Base-by-base conservation (phyloP, 1,140 invertebrate genomes). In the Drosophila teissieri region DNA sequence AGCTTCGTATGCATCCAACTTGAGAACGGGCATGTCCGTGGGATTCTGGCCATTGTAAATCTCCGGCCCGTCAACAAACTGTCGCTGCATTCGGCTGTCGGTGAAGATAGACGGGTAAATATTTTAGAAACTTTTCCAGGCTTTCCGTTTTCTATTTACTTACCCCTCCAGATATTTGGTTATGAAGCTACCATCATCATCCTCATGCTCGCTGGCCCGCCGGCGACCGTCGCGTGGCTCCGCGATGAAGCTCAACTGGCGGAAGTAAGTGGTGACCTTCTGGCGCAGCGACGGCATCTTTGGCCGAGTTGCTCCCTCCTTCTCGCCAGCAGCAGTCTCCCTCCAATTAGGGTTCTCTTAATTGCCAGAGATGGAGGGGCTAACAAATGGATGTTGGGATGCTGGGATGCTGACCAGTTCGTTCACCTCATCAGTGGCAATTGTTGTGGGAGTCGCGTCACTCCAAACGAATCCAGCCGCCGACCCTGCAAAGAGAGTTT, bases 131-230 rank as follows among this genome's bases (percentile, higher is more conserved):
- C 90, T n/a, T 0, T 6, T 11, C 14, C 15, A 11, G 17, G 22
- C 27, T 4, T 8, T 11, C 10, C 10, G 12, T 1, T 10, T 69
- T 17, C 14, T 45, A 14, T 27, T 45, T 2, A 82, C 92, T 94
- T 93, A 96, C 95, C 95, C 95, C 92, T 95, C 94, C 2, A 96
- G 93, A 91, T 96, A 96, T 86, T 95, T 95, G 46, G 95, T 95
- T 63, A 96, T 95, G 82, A 96, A 96, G 81, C 94, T 95, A 55
- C 95, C 94, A 64, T 95, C 94, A 61, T 94, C 93, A 58, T 94
- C 93, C 62, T 94, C 89, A 15, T 80, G 72, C 27, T 63, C 83
- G 39, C 62, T 64, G 17, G 67, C 73, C 24, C 85, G 61, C 15
- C 85, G 49, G 0, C 77, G 73, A 34, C 75, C 94, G 86, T 93